Base-by-base conservation (phyloP, 2,888 invertebrate species). In the Mesochorus sp. region DNA sequence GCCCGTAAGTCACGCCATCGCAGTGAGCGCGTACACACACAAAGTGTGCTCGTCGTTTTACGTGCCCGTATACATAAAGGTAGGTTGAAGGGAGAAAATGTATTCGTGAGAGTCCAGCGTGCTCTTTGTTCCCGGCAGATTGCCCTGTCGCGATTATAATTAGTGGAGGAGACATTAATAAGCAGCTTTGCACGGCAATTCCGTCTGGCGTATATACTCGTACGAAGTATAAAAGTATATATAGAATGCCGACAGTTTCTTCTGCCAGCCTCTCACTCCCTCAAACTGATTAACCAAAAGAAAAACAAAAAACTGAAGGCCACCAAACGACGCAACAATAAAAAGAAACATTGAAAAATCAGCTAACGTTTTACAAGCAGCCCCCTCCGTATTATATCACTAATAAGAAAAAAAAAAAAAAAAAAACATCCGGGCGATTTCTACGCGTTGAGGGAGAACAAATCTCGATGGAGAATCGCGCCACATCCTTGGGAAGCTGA, bases 91-190 rank as follows among this genome's bases (percentile, higher is more conserved):
- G 66, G 72, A 44, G 71, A 71, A 77, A 76, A 67, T 66, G 64
- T 62, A 19, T 39, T 47, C 66, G 74, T 67, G 57, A 53, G 71
- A 72, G 61, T 55, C 57, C 28, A 71, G 73, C 68, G 76, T 59
- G 72, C 79, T 81, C 84, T 86, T 86, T 86, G 81, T 85, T 87
- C 84, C 49, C 34, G 26, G 37, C 80, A 84, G 83, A 85, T 87
- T 84, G 85, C 81, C 80, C 84, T 84, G 85, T 86, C 84, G 86
- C 79, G 84, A 82, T 85, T 82, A 85, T 86, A 88, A 88, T 88
- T 87, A 86, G 86, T 79, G 80, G 81, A 82, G 82, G 83, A 79
- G 64, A 73, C 62, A 73, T 73, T 72, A 67, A 72, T 76, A 75
- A 72, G 75, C 59, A 79, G 71, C 53, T 64, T 75, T 53, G 59